These are phyloP conservation scores for Neogale vison DNA, from an alignment of 2,113 vertebrate species.

Conservation along the genomic window DNA sequence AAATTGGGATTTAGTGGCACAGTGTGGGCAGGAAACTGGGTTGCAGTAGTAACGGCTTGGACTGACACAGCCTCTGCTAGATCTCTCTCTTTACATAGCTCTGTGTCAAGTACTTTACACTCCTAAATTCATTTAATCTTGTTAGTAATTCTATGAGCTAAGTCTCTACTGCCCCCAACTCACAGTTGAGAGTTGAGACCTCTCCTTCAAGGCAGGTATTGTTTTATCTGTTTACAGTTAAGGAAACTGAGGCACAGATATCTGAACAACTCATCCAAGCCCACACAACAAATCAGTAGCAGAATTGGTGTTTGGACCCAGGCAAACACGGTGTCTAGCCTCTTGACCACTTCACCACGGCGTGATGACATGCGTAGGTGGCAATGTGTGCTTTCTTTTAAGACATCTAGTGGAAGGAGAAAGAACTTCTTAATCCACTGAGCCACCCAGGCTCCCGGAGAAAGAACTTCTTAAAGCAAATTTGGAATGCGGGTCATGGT, in stretches of 20 bases:
- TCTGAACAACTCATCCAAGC: not conserved
- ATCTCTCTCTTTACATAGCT: not conserved
- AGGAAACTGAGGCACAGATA: not conserved
- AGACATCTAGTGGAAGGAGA: not conserved
- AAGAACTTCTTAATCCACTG: not conserved
- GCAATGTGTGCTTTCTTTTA: not conserved
- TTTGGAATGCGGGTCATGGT: not conserved
- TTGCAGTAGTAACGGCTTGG: fast-evolving
- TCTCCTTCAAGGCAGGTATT: not conserved
- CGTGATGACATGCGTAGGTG: fast-evolving
- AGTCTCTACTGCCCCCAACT: fast-evolving
- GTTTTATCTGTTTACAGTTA: not conserved
- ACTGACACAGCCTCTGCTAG: no score
- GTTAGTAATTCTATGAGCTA: not conserved
- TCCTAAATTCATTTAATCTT: not conserved
- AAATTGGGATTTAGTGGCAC: not conserved
- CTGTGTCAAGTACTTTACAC: fast-evolving
- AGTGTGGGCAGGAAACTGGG: not conserved
- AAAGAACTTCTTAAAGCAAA: not conserved
- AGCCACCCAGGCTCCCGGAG: not conserved
- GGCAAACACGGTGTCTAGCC: not conserved
- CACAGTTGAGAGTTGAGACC: not conserved
- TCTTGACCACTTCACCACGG: not conserved
- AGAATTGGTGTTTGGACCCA: not conserved
- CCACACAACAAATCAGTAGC: no score